Base-by-base conservation (phyloP, 2,888 invertebrate species). In the Choreutis nemorana region DNA sequence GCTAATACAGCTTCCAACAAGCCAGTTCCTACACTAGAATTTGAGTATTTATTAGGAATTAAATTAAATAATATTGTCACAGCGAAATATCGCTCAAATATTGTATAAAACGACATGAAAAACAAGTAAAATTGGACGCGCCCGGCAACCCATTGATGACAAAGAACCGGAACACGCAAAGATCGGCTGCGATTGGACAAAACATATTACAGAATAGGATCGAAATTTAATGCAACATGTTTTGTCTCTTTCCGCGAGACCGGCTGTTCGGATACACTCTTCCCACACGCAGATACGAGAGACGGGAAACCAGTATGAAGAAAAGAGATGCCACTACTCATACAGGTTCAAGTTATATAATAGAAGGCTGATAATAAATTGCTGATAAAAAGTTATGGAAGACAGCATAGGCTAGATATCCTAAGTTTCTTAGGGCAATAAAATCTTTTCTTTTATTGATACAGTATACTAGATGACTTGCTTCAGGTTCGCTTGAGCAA, bases 81-180 rank as follows among this genome's bases (percentile, higher is more conserved):
- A 31, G 39, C 35, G 34, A 44, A 48, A 55, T 40, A 41, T 46
- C 34, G 44, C 48, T 48, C 50, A 55, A 55, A 59, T 61, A 49
- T 55, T 40, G 53, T 41, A 58, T 57, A 63, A 67, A 68, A 63
- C 53, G 50, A 44, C 47, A 44, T 49, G 44, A 41, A 65, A 56
- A 45, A 49, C 51, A 56, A 66, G 65, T 55, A 45, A 54, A 58
- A 66, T 68, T 83, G 78, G 81, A 83, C 82, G 81, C 73, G 78
- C 67, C 84, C 82, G 79, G 78, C 80, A 77, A 80, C 82, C 82
- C 84, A 85, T 85, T 85, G 84, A 85, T 85, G 84, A 84, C 84
- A 84, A 83, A 84, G 84, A 83, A 83, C 73, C 78, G 77, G 82
- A 83, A 83, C 81, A 80, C 79, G 75, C 72, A 59, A 65, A 75